Conservation (phyloP, 1,140 invertebrate species). For the Aporrectodea caliginosa region DNA sequence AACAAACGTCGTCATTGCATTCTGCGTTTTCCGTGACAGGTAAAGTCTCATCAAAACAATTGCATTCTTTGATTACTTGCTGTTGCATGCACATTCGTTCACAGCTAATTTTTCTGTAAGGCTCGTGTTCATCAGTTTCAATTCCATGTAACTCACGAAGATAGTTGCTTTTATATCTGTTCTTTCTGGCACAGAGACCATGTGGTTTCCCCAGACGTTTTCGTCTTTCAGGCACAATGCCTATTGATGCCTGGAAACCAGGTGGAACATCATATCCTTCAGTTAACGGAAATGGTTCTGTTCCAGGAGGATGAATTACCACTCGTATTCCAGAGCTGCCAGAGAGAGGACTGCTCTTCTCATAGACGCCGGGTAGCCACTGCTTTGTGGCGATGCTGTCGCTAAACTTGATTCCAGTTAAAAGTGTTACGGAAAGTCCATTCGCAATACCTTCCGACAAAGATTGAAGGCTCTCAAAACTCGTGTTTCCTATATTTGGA, state of each 20-base stretch:
- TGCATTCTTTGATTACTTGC: background rate
- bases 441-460: background rate
- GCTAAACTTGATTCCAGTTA: background rate
- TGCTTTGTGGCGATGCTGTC: background rate
- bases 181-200: background rate
- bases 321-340: constrained; percentile 5
- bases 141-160: background rate
- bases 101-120: background rate
- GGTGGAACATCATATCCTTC: background rate
- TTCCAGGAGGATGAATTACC: constrained; percentile 2
- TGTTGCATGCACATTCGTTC: background rate
- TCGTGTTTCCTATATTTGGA: background rate
- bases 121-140: background rate
- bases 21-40: background rate
- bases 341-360: background rate
- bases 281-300: background rate
- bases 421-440: background rate
- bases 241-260: background rate
- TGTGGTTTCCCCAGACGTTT: background rate
- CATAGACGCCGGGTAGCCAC: background rate
- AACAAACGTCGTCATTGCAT: background rate
- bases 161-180: background rate
- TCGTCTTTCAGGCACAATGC: background rate
- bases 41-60: background rate
- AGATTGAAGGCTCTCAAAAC: background rate